A percentile compares a stretch with the other conserved stretches of the same genome.
Conservation (phyloP, 2,797 vertebrate species). For the Megaceryle alcyon region DNA sequence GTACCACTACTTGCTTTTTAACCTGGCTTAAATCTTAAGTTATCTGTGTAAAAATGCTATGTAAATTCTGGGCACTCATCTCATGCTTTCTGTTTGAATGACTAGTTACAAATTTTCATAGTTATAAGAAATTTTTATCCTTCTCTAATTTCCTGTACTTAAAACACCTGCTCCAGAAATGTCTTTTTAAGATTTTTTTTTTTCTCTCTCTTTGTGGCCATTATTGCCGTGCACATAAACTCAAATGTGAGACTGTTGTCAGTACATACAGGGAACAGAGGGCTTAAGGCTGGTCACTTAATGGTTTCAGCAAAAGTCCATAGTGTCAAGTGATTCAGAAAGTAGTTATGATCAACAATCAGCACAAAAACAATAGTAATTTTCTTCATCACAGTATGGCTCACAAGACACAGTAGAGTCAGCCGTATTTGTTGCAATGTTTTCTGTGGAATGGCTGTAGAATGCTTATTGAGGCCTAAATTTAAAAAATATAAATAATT, state of each 20-base stretch:
- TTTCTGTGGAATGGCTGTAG: neutral
- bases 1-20: neutral
- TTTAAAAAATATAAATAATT: neutral
- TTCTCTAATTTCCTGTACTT: neutral
- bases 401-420: neutral
- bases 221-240: neutral
- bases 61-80: neutral
- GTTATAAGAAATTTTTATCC: neutral
- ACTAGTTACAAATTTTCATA: neutral
- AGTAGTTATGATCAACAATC: neutral
- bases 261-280: neutral
- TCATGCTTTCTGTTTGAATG: neutral
- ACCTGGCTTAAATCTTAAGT: neutral
- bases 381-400: neutral
- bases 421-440: neutral
- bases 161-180: neutral
- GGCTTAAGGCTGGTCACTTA: neutral
- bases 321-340: neutral
- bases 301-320: constrained; percentile 3
- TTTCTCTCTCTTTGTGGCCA: neutral
- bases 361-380: neutral
- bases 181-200: neutral
- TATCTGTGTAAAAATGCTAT: neutral
- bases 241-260: neutral
- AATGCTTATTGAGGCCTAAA: neutral